These are phyloP conservation scores for Pammene fasciana DNA, from an alignment of 2,888 invertebrate genomes.

Conservation along the genomic window DNA sequence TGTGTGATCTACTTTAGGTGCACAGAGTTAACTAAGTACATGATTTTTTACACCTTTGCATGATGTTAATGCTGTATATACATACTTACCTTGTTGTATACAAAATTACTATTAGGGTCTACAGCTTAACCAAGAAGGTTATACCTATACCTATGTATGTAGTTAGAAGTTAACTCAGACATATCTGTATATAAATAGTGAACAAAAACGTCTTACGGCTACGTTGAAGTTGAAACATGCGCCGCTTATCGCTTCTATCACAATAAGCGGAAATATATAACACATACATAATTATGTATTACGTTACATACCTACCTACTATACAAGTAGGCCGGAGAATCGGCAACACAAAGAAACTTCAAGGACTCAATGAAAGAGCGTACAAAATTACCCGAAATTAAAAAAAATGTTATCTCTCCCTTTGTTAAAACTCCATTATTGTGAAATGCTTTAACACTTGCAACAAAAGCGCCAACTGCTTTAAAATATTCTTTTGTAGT, in stretches of 20 bases:
- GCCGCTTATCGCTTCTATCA: conserved; percentile 74
- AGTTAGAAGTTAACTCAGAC: no score
- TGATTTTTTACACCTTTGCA: no score
- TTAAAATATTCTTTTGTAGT: conserved; percentile 3
- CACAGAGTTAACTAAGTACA: no score
- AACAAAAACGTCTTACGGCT: conserved; percentile 1
- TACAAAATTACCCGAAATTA: conserved; percentile 36
- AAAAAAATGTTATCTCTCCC: conserved; percentile 48
- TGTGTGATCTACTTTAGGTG: no score
- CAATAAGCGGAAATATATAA: conserved; percentile 63
- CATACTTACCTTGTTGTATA: no score
- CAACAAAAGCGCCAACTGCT: conserved; percentile 57
- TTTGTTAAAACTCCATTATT: conserved; percentile 53
- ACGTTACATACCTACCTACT: conserved; percentile 29
- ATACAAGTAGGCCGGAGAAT: conserved; percentile 27
- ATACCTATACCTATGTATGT: no score
- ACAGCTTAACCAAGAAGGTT: no score
- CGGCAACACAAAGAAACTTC: conserved; percentile 36
- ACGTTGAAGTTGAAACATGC: conserved; percentile 11
- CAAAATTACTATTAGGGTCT: no score
- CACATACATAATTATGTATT: conserved; percentile 12
- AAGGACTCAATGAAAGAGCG: conserved; percentile 37
- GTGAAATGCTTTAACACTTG: conserved; percentile 64
- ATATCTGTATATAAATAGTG: no score
- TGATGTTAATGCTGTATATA: no score